phyloP scores from a whole-genome alignment of 2,113 vertebrate genomes.

The Grallaria varia region DNA sequence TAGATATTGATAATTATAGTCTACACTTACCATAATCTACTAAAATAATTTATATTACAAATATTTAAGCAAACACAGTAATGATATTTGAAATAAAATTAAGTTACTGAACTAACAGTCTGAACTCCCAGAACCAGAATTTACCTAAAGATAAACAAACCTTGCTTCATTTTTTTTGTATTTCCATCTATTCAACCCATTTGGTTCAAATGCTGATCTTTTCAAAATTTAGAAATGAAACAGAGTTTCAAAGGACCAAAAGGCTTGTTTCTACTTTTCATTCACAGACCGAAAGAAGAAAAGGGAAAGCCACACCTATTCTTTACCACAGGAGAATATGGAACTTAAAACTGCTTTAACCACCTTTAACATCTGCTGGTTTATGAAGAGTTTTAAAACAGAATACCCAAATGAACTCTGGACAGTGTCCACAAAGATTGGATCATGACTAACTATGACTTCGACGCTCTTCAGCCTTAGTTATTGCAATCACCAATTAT shows the following conservation, averaged over 20 bases:
- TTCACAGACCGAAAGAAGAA: neutral
- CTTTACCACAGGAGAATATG: neutral
- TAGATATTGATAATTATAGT: slow-evolving; percentile 36
- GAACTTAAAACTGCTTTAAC: neutral
- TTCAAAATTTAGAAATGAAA: neutral
- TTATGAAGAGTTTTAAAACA: neutral
- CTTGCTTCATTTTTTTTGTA: neutral
- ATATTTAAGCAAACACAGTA: slow-evolving; percentile 9
- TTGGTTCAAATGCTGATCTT: neutral
- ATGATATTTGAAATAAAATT: neutral
- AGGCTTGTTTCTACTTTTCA: neutral
- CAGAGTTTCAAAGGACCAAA: neutral
- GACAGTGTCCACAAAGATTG: neutral
- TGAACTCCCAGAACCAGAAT: neutral
- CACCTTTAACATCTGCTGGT: neutral
- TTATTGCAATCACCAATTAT: neutral
- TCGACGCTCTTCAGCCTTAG: neutral
- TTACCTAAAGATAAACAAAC: neutral
- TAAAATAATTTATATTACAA: slow-evolving; percentile 45
- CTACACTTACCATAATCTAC: slow-evolving; percentile 16
- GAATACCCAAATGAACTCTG: neutral
- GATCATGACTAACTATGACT: neutral
- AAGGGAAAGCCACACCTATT: neutral
- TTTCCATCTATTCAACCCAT: neutral
- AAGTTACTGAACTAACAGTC: neutral